Base-by-base conservation (phyloP, 2,113 vertebrate genomes). In the Sylvia atricapilla region DNA sequence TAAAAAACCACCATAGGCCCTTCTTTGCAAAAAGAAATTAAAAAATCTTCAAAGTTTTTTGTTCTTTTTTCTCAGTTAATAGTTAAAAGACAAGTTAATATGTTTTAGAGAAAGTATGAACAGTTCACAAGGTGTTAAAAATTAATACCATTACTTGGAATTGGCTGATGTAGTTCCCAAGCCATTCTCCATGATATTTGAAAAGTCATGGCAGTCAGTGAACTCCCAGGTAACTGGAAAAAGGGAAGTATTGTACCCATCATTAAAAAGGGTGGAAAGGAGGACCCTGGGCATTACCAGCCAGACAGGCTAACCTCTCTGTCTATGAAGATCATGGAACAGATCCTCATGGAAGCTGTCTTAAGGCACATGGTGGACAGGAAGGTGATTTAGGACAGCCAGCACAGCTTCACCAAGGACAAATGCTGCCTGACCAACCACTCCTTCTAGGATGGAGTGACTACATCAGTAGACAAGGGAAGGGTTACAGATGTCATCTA, bases 271-370 rank as follows among this genome's bases (percentile, higher is more conserved):
- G 11, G 9, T 67, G 46, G 24, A 47, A 68, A 69, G 16, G 30
- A 53, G 1, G 2, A 62, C 6, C 4, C 24, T 60, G 18, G 28
- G 11, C 68, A 31, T 13, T n/a, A 41, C 16, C 1, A 4, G 9
- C 20, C 11, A 46, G 30, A 21, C n/a, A 60, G n/a, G 13, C 53
- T 68, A 12, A 47, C 13, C 11, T 41, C 39, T 46, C 20, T 67
- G 53, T 30, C 30, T n/a, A 28, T 46, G n/a, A 60, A 60, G 13
- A 25, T 46, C 11, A 15, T 41, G 39, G 39, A n/a, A 41, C 16
- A 82, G 13, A 41, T 62, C 53, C 17, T 53, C 4, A 24, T 53
- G 35, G 39, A 35, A 52, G 44, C 11, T 50, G 10, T 31, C 46
- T n/a, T 53, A 60, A 30, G 30, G n/a, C 39, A 41, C 6, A 9